phyloP scores from a whole-genome alignment of 2,888 invertebrate species.

The Pycnomerus fuliginosus region DNA sequence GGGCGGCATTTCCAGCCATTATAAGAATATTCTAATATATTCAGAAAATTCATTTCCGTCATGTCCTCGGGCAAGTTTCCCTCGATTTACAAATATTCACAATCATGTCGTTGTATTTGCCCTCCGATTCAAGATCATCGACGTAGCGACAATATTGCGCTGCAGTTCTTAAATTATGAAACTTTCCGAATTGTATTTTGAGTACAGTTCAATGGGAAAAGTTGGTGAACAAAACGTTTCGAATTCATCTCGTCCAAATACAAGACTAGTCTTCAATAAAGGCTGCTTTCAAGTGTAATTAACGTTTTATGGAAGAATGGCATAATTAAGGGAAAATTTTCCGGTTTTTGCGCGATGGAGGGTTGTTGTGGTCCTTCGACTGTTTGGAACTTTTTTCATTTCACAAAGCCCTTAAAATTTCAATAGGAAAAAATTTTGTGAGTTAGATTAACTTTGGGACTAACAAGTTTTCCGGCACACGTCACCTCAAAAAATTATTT shows the following conservation, averaged over 20 bases:
- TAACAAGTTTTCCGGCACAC: too few species aligned
- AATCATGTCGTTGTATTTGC: slow-evolving; percentile 27
- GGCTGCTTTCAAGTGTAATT: slow-evolving; percentile 10
- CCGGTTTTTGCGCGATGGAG: slow-evolving; percentile 1
- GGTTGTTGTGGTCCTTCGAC: too few species aligned
- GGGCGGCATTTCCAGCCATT: slow-evolving; percentile 17
- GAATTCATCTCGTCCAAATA: slow-evolving; percentile 21
- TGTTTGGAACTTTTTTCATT: too few species aligned
- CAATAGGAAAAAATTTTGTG: too few species aligned
- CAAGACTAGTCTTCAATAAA: slow-evolving; percentile 24
- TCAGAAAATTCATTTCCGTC: slow-evolving; percentile 32
- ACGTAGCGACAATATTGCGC: slow-evolving; percentile 37
- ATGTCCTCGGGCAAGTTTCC: slow-evolving; percentile 26
- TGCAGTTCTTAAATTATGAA: slow-evolving; percentile 35
- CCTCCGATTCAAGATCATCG: slow-evolving; percentile 35
- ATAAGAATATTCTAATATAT: slow-evolving; percentile 30
- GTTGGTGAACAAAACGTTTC: slow-evolving; percentile 37
- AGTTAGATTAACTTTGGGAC: too few species aligned
- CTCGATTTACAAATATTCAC: slow-evolving; percentile 28
- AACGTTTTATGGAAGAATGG: slow-evolving; percentile 17
- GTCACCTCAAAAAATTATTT: too few species aligned
- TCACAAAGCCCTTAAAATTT: too few species aligned
- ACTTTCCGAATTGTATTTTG: slow-evolving; percentile 28
- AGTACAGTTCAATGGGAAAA: slow-evolving; percentile 37
- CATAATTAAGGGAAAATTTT: slow-evolving; percentile 11